A percentile compares a stretch with the other conserved stretches of the same genome.
Evolutionary conservation across 2,888 invertebrate species (phyloP).

Genomic region (Zelleria hepariella): DNA sequence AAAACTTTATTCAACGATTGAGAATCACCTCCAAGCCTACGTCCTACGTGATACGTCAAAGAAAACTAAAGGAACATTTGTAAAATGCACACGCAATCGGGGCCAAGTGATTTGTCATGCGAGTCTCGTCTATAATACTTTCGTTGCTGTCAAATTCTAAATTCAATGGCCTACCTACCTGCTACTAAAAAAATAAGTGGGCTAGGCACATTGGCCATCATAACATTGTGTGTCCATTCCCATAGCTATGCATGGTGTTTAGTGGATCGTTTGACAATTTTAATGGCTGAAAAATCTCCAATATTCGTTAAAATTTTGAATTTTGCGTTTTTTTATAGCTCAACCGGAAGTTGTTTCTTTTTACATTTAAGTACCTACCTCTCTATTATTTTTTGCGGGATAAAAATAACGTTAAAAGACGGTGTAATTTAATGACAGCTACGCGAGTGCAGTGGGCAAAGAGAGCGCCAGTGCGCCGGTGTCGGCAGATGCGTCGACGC

Average conservation of each 20-base stretch:
- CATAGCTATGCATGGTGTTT: no score
- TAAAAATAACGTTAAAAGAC: no score
- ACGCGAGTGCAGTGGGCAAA: conserved; percentile 7
- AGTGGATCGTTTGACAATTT: no score
- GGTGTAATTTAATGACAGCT: not conserved
- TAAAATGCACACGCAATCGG: not conserved
- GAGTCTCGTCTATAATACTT: not conserved
- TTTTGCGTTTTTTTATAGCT: no score
- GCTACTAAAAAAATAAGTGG: not conserved
- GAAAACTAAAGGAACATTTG: not conserved
- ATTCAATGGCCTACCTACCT: not conserved
- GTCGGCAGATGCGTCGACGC: not conserved
- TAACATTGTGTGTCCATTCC: no score
- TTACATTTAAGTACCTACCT: no score
- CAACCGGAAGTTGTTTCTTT: no score
- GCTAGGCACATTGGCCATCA: not conserved
- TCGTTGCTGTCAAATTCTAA: not conserved
- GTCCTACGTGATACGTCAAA: not conserved
- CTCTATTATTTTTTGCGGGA: no score
- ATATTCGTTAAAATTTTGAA: no score
- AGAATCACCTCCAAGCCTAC: no score
- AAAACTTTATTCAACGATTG: no score
- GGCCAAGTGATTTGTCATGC: conserved; percentile 1
- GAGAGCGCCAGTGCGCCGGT: not conserved
- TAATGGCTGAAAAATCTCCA: no score